Evolutionary conservation across 2,113 vertebrate genomes (phyloP), one percentile per base, ranked within the genome.

Genomic region (Dascyllus trimaculatus): DNA sequence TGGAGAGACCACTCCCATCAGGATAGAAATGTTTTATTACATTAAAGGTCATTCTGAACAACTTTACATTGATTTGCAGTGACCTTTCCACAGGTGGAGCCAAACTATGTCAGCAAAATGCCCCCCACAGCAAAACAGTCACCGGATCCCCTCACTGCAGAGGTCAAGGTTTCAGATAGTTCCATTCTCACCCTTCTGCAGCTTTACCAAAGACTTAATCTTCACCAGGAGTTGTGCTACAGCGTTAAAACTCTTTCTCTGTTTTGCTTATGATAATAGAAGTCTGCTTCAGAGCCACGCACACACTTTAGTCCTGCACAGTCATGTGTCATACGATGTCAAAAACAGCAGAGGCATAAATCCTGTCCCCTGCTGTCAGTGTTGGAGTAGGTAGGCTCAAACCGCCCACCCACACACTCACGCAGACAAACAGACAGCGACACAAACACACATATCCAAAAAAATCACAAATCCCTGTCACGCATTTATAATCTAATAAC

Each of bases 301-400:
- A 18, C 51, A 45, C 52, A 59, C 32, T 58, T 46, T 22, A 52
- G 57, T 56, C 38, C 26, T 48, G 67, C 26, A 22, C 66, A 66
- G 29, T 68, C 48, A 53, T 48, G 15, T 79, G 71, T 70, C 78
- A 74, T 18, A 18, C 51, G 63, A 38, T 70, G 53, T 77, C 64
- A 80, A 46, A 80, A 74, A 59, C 48, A 77, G 57, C 64, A 77
- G 64, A 63, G 53, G 49, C 56, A 78, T 52, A 40, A 81, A 81
- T 81, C 62, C 54, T 63, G 48, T 68, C 19, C 24, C 61, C 54
- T 43, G 67, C 75, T 75, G 78, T 66, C 60, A 35, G 79, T 52
- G 58, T 65, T 78, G 29, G 40, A 75, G 71, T 48, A 71, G 56
- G 65, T 26, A 35, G 64, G 22, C 22, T 75, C 58, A 43, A 29